Evolutionary conservation across 2,113 vertebrate genomes (phyloP).

Genomic region (Caranx melampygus): DNA sequence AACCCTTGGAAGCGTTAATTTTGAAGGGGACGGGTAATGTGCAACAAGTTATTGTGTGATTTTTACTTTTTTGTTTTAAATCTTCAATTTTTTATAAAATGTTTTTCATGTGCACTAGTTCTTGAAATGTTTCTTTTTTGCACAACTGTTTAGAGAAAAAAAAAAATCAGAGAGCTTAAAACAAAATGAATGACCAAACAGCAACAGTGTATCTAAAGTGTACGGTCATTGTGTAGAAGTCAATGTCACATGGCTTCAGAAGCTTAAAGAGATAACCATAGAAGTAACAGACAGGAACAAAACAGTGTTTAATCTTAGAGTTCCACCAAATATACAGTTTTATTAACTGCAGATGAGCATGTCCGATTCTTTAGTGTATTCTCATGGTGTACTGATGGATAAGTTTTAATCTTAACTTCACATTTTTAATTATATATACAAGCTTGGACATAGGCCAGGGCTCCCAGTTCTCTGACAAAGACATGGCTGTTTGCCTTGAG

Average conservation of each 20-base stretch:
- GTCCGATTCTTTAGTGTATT: background rate
- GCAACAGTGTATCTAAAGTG: constrained; percentile 21
- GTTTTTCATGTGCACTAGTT: constrained; percentile 72
- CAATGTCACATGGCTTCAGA: constrained; percentile 50
- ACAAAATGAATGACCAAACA: constrained; percentile 67
- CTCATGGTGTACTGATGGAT: background rate
- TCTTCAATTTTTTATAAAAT: constrained; percentile 74
- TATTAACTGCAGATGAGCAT: background rate
- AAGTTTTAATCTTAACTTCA: background rate
- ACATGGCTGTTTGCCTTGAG: constrained; percentile 56
- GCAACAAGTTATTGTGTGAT: constrained; percentile 82
- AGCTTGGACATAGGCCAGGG: constrained; percentile 14
- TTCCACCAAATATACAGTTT: background rate
- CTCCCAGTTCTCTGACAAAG: constrained; percentile 64
- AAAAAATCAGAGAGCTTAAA: constrained; percentile 37
- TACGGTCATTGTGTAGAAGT: constrained; percentile 38
- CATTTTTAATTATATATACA: background rate
- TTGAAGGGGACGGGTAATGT: constrained; percentile 79
- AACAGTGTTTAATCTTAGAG: background rate
- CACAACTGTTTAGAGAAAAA: constrained; percentile 68
- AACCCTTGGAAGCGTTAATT: constrained; percentile 83
- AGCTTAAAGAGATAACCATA: background rate
- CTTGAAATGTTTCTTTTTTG: constrained; percentile 75
- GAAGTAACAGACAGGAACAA: background rate
- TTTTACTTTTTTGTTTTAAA: constrained; percentile 56